Percentiles rank a stretch among this genome's conserved stretches.
Conservation (phyloP, 2,113 vertebrate species). For the Gracilinanus agilis region DNA sequence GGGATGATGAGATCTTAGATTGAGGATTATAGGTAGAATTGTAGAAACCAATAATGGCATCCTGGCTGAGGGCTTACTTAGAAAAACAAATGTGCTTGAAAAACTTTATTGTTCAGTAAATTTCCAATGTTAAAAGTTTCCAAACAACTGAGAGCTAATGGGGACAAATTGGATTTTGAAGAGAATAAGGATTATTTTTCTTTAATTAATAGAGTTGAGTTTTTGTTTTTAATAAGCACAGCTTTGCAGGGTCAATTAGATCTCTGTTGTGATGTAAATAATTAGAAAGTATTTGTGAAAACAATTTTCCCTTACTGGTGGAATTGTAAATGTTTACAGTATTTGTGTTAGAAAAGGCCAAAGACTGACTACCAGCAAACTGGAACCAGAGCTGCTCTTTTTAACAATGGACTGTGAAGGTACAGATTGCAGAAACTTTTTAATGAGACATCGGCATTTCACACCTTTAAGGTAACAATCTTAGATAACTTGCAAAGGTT, state of each 20-base stretch:
- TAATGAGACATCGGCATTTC: not conserved
- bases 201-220: not conserved
- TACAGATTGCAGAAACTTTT: constrained; percentile 41
- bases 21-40: too few species aligned
- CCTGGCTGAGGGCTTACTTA: not conserved
- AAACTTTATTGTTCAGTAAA: not conserved
- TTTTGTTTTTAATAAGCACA: constrained; percentile 14
- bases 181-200: not conserved
- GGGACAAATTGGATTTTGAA: not conserved
- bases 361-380: not conserved
- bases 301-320: not conserved
- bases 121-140: constrained; percentile 4
- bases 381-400: constrained; percentile 2
- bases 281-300: constrained; percentile 22
- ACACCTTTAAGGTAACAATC: constrained; percentile 61
- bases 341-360: constrained; percentile 29
- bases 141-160: not conserved
- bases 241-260: constrained; percentile 5
- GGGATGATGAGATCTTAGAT: not conserved
- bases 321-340: constrained; percentile 51
- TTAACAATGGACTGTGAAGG: constrained; percentile 57
- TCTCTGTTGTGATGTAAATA: constrained; percentile 4
- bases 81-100: not conserved
- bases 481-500: not conserved
- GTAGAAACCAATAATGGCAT: not conserved